A percentile compares a stretch with the other conserved stretches of the same genome.
These are phyloP conservation scores for Bilobella aurantiaca DNA, from an alignment of 1,140 invertebrate genomes.

Conservation along the genomic window DNA sequence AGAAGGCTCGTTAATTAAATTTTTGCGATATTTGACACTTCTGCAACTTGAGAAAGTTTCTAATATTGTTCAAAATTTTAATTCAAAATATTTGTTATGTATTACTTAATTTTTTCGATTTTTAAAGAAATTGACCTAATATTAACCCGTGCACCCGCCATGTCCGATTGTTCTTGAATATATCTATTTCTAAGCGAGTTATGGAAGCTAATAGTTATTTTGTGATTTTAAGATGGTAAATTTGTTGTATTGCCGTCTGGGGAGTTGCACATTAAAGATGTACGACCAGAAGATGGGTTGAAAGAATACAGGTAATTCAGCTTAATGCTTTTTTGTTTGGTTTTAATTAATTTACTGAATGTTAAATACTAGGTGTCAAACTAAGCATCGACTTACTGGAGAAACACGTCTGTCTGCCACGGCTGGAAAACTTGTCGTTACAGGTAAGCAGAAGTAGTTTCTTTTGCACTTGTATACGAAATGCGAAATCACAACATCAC, in stretches of 20 bases:
- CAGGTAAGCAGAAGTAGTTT: constrained; percentile 57
- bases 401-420: constrained; percentile 85
- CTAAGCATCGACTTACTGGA: constrained; percentile 82
- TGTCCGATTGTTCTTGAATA: constrained; percentile 36
- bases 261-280: constrained; percentile 84
- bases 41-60: no score
- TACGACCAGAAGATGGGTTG: constrained; percentile 83
- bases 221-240: constrained; percentile 62
- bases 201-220: neutral
- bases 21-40: no score
- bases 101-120: no score
- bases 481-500: neutral
- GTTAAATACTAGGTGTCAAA: constrained; percentile 78
- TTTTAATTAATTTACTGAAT: constrained; percentile 17
- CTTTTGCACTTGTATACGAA: constrained; percentile 1
- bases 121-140: neutral
- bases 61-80: no score
- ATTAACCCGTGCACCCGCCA: constrained; percentile 34
- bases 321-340: neutral
- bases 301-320: constrained; percentile 47
- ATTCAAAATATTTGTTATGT: no score
- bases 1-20: no score
- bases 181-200: constrained; percentile 10
- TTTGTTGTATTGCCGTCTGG: constrained; percentile 85
- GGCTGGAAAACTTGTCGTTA: constrained; percentile 86